Base-by-base conservation (phyloP, 2,888 invertebrate genomes). In the Zhuqinia jingwanae region DNA sequence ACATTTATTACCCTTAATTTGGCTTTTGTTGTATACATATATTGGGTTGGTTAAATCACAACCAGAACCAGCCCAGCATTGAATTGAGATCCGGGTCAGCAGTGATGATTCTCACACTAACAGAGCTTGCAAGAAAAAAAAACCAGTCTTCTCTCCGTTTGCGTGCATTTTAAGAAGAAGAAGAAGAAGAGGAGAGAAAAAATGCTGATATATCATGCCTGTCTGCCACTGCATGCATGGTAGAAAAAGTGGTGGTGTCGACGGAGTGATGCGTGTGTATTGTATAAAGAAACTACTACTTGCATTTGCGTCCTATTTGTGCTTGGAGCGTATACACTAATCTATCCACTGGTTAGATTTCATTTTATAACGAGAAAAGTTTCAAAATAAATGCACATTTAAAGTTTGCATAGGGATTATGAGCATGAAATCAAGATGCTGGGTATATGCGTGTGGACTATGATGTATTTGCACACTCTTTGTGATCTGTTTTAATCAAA, bases 1-100 rank as follows among this genome's bases (percentile, higher is more conserved):
- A 36, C 3, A 36, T 36, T 85, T 78, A 63, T 84, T 84, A 84
- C 68, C 70, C 77, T 84, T 85, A 79, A 85, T 79, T 79, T 85
- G 73, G 36, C 80, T 75, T 78, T 85, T 85, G 70, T 36, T 36
- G 36, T 36, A 36, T 36, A 8, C 8, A 8, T 84, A 30, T 75
- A 50, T 77, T 79, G 65, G 78, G 78, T 85, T 75, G 85, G 75
- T 85, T 85, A 80, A 85, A 85, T 85, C 80, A 56, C 80, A 80
- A 85, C 80, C 85, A 85, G 85, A 85, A 85, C 85, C 85, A 85
- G 80, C 85, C 75, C 85, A 80, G 85, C 85, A 85, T 85, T 56
- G 85, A 85, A 85, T 85, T 85, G 85, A 85, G 85, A 85, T 85
- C 85, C 85, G 85, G 85, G 85, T 85, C 85, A 80, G 85, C 75